Conservation (phyloP, 1,140 invertebrate species). For the Brachionus rubens region DNA sequence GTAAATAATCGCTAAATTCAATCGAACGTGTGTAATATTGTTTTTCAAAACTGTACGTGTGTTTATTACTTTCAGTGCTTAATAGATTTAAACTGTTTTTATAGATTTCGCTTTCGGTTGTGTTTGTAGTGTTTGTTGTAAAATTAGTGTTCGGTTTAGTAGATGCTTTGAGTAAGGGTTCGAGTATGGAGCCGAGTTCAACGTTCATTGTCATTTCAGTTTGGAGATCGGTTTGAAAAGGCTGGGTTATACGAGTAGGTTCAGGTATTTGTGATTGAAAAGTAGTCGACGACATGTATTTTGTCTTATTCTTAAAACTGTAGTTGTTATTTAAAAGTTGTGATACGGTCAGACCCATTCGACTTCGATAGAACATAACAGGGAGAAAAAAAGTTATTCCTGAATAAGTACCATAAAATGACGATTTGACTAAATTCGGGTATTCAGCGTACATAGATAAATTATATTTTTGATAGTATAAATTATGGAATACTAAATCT, state of each 20-base stretch:
- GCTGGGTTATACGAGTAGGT: neutral
- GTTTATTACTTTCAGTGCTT: slow-evolving; percentile 16
- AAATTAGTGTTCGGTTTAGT: neutral
- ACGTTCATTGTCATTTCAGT: slow-evolving; percentile 40
- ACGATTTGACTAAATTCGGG: slow-evolving; percentile 32
- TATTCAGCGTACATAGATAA: slow-evolving; percentile 5
- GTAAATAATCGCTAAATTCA: slow-evolving; percentile 30
- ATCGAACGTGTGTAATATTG: slow-evolving; percentile 25
- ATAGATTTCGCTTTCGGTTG: neutral
- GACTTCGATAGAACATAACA: neutral
- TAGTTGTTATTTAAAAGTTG: neutral
- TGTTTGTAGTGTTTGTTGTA: neutral
- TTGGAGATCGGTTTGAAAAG: neutral
- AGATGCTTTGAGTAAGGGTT: slow-evolving; percentile 7
- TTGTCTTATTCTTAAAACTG: neutral
- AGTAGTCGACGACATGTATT: no score
- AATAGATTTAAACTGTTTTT: slow-evolving; percentile 16
- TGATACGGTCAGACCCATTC: neutral
- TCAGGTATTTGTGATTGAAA: neutral
- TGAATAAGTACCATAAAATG: slow-evolving; percentile 42
- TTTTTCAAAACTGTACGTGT: slow-evolving; percentile 45
- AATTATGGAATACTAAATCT: slow-evolving; percentile 24
- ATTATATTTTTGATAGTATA: slow-evolving; percentile 35
- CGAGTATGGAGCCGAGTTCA: slow-evolving; percentile 4
- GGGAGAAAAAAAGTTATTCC: slow-evolving; percentile 37